A percentile compares a stretch with the other conserved stretches of the same genome.
phyloP scores from a whole-genome alignment of 2,888 invertebrate genomes.

The Drosophila greeni region DNA sequence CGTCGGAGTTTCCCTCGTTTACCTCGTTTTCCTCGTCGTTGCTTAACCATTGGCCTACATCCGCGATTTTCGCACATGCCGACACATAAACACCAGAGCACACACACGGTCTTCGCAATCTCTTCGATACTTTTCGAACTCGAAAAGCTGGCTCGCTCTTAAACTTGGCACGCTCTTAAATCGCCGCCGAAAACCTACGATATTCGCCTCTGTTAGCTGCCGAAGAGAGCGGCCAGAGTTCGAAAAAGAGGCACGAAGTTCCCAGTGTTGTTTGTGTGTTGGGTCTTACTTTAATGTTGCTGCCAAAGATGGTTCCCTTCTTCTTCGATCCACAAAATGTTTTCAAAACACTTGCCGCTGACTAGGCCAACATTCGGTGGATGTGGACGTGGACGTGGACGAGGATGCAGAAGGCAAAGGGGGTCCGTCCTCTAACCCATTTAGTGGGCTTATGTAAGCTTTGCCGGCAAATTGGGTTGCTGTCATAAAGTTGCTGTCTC shows the following conservation, averaged over 20 bases:
- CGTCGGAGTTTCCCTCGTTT: constrained; percentile 33
- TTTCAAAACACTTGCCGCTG: constrained; percentile 61
- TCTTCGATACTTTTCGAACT: constrained; percentile 56
- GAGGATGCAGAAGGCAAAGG: background rate
- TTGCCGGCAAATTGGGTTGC: constrained; percentile 22
- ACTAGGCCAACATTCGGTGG: constrained; percentile 39
- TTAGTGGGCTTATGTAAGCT: constrained; percentile 41
- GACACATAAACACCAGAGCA: constrained; percentile 34
- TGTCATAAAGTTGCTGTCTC: constrained; percentile 33
- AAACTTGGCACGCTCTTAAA: constrained; percentile 63
- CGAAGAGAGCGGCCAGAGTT: constrained; percentile 35
- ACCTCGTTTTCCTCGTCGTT: constrained; percentile 52
- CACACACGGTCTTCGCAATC: constrained; percentile 1
- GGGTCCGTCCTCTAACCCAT: constrained; percentile 6
- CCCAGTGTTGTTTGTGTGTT: background rate
- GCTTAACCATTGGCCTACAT: constrained; percentile 76
- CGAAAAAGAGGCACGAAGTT: constrained; percentile 26
- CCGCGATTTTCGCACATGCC: constrained; percentile 61
- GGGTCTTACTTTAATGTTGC: constrained; percentile 30
- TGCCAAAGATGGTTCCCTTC: constrained; percentile 11
- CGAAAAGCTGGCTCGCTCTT: constrained; percentile 38
- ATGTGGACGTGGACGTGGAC: background rate
- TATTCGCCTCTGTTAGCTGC: constrained; percentile 54
- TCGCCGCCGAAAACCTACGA: constrained; percentile 48
- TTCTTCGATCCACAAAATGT: constrained; percentile 51